Percentiles rank a stretch among this genome's conserved stretches.
Conservation (phyloP, 2,113 vertebrate genomes). For the Amphilophus citrinellus region DNA sequence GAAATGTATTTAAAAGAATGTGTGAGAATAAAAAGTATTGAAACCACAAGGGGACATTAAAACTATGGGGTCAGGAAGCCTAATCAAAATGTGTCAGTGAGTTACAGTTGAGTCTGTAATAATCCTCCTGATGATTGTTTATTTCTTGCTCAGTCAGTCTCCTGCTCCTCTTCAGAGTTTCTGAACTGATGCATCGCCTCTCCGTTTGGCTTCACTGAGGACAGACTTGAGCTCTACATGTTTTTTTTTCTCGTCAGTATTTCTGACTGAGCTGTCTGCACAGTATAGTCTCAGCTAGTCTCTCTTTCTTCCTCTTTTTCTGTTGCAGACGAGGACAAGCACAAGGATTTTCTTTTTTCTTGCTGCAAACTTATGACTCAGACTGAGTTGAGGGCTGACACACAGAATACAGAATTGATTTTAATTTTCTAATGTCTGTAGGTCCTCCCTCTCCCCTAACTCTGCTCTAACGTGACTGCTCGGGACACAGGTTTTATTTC, state of each 20-base stretch:
- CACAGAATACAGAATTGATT: not conserved
- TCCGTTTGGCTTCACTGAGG: not conserved
- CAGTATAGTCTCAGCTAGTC: not conserved
- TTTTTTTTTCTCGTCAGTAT: not conserved
- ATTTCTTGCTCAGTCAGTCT: too few species aligned
- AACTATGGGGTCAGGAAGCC: not conserved
- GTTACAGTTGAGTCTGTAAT: not conserved
- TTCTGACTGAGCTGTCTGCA: slow-evolving; percentile 5
- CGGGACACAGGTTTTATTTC: not conserved
- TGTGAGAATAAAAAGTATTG: not conserved
- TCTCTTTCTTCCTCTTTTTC: slow-evolving; percentile 45
- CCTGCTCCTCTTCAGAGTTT: not conserved
- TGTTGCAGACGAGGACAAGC: slow-evolving; percentile 14
- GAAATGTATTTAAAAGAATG: not conserved
- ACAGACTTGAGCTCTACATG: not conserved
- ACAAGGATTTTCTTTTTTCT: not conserved
- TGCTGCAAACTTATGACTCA: not conserved
- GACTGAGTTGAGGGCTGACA: not conserved
- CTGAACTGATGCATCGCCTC: not conserved
- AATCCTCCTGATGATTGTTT: too few species aligned
- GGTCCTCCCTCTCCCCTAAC: not conserved
- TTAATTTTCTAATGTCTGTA: not conserved
- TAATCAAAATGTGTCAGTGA: not conserved
- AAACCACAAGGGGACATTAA: not conserved
- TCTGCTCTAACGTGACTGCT: not conserved